phyloP scores from a whole-genome alignment of 1,140 invertebrate genomes.

The Tribolium madens region DNA sequence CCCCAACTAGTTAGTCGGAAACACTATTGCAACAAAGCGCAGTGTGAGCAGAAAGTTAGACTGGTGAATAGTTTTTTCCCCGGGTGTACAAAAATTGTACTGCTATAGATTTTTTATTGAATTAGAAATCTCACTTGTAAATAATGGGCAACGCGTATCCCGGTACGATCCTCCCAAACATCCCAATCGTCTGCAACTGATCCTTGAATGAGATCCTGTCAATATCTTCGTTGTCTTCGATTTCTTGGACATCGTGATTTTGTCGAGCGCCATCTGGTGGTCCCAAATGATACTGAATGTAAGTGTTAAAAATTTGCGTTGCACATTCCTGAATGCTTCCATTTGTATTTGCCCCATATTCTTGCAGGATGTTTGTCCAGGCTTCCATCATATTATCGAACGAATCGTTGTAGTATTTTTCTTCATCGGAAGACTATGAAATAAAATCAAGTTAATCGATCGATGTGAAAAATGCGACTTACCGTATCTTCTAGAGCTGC shows the following conservation, averaged over 20 bases:
- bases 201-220: constrained; percentile 78
- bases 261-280: constrained; percentile 83
- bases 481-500: constrained; percentile 82
- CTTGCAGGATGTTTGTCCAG: constrained; percentile 78
- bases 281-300: constrained; percentile 84
- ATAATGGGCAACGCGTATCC: constrained; percentile 72
- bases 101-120: no score
- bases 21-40: no score
- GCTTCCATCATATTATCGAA: constrained; percentile 85
- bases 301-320: constrained; percentile 80
- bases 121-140: constrained; percentile 62
- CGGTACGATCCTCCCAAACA: constrained; percentile 68
- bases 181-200: constrained; percentile 76
- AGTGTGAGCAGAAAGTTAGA: no score
- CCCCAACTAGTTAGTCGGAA: no score
- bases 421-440: constrained; percentile 68
- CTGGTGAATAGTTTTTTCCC: no score
- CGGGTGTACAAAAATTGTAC: no score
- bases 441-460: background rate
- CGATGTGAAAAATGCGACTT: constrained; percentile 46
- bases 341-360: constrained; percentile 61
- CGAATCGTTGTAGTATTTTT: constrained; percentile 81
- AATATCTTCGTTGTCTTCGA: constrained; percentile 78
- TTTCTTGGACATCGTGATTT: constrained; percentile 68
- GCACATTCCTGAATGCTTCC: constrained; percentile 67